Evolutionary conservation across 2,113 vertebrate species (phyloP), one percentile per base, ranked within the genome.

Genomic region (Gambusia affinis): DNA sequence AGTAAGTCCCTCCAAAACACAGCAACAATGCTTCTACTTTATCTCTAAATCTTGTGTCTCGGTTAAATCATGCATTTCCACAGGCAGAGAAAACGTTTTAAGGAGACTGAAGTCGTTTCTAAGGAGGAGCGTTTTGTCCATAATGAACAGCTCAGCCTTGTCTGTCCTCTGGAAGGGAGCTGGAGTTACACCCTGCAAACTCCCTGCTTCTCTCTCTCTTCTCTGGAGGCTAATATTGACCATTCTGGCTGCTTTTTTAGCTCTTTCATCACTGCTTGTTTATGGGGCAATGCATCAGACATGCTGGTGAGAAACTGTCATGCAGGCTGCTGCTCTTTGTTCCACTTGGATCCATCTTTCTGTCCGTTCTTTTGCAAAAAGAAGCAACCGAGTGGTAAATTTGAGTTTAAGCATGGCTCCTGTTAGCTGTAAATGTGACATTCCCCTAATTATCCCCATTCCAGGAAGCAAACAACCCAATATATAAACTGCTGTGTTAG

Each of bases 231-330:
- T 80, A 87, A 82, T 91, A 87, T 87, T 94, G 87, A 93, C 91
- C 89, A 90, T 81, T 81, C 85, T 80, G 79, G 77, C 80, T 75
- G 85, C 82, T 85, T 91, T 90, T 92, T 89, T 78, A 90, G 84
- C 84, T 82, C 86, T 85, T 79, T 90, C 83, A 85, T 92, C 83
- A 78, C 83, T 83, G 76, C 84, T 88, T 93, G 94, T 94, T 93
- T 92, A 88, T 91, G 92, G 91, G 87, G 87, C 83, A 90, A 91
- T 84, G 85, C 82, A 89, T 89, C 90, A 84, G 84, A 80, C 61
- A 8, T 75, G 84, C 84, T 89, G 7, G 88, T 78, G 73, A 80
- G 81, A 76, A 57, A 60, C 66, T 85, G 84, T 83, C 89, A 87
- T 62, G 71, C 72, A 71, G 83, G 70, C 79, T 86, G 81, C 85